Conservation (phyloP, 2,113 vertebrate genomes). For the Mixornis gularis region DNA sequence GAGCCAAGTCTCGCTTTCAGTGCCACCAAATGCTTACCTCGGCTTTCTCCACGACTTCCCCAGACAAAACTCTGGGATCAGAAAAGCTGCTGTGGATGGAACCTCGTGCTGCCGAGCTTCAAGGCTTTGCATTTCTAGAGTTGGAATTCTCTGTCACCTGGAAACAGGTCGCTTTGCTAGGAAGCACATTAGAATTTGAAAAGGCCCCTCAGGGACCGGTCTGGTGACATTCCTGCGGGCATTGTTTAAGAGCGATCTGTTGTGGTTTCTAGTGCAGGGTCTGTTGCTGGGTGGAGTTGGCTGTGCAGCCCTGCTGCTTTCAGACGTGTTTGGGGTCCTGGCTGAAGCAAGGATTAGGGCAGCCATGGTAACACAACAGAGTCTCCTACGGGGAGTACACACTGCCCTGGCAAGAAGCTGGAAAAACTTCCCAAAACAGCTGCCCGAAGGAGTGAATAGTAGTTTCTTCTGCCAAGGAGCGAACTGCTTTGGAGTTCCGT, state of each 20-base stretch:
- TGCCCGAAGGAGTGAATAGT: neutral
- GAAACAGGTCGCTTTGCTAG: neutral
- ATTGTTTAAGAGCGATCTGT: neutral
- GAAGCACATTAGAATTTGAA: neutral
- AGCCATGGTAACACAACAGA: constrained; percentile 50
- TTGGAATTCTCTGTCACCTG: neutral
- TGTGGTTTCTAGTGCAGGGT: neutral
- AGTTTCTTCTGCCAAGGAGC: constrained; percentile 1
- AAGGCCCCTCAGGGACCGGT: neutral
- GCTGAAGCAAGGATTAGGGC: neutral
- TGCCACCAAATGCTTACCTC: neutral
- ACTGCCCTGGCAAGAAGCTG: constrained; percentile 27
- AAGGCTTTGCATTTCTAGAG: neutral
- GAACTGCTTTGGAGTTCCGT: neutral
- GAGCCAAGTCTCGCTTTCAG: neutral
- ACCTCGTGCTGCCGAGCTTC: neutral
- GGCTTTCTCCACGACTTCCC: neutral
- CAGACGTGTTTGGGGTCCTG: neutral
- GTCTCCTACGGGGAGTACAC: neutral
- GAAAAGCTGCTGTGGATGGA: neutral
- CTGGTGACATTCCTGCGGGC: constrained; percentile 23
- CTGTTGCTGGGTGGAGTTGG: constrained; percentile 21
- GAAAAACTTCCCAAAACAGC: neutral
- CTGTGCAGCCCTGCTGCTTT: neutral
- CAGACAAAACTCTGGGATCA: neutral